phyloP scores from a whole-genome alignment of 2,113 vertebrate genomes.

The Megaleporinus macrocephalus region DNA sequence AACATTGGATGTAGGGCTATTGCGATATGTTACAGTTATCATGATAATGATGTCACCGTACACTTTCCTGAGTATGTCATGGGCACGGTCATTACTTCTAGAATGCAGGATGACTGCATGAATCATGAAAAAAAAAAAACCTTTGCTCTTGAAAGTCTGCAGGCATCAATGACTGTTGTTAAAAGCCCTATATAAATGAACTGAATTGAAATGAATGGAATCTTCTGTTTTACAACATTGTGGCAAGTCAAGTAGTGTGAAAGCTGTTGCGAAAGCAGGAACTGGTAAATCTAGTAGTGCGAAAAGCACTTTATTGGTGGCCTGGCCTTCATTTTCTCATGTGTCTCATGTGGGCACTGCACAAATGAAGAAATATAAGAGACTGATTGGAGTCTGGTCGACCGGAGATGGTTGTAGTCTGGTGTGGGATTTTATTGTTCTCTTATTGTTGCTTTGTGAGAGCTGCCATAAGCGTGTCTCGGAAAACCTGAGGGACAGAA shows the following conservation, averaged over 20 bases:
- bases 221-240: slow-evolving; percentile 4
- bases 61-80: neutral
- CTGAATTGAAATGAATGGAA: neutral
- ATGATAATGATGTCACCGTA: neutral
- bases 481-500: neutral
- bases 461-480: neutral
- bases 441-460: slow-evolving; percentile 8
- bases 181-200: neutral
- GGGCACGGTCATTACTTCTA: neutral
- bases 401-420: slow-evolving; percentile 14
- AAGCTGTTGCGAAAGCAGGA: neutral
- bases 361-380: neutral
- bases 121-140: too few species aligned
- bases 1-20: neutral
- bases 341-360: neutral
- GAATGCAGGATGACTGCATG: too few species aligned
- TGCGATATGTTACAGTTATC: neutral
- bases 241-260: neutral
- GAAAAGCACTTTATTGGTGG: neutral
- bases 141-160: too few species aligned
- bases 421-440: slow-evolving; percentile 1
- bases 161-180: neutral
- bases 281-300: neutral
- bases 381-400: neutral
- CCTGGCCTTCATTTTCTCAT: neutral